Conservation (phyloP, 2,888 invertebrate species). For the Mamestra brassicae region DNA sequence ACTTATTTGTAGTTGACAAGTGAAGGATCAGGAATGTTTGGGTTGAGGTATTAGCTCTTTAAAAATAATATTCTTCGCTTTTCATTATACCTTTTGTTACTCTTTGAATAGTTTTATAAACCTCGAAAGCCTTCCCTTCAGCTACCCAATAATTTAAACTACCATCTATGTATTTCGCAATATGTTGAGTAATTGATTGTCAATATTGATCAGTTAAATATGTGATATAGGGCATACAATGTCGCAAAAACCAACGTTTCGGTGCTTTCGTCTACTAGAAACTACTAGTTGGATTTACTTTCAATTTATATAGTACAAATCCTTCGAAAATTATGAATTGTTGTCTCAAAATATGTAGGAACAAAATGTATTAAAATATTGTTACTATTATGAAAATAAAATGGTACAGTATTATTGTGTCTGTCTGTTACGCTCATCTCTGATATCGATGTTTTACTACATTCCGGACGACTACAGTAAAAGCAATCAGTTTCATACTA, state of each 20-base stretch:
- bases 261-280: constrained; percentile 52
- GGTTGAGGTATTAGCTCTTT: constrained; percentile 44
- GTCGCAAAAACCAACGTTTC: constrained; percentile 46
- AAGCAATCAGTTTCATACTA: constrained; percentile 59
- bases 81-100: neutral
- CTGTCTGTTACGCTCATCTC: constrained; percentile 36
- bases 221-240: constrained; percentile 60
- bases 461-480: constrained; percentile 59
- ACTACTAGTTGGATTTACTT: constrained; percentile 42
- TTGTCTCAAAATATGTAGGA: constrained; percentile 57
- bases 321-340: constrained; percentile 42
- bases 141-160: constrained; percentile 10
- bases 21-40: constrained; percentile 8
- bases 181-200: constrained; percentile 27
- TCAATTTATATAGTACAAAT: constrained; percentile 62
- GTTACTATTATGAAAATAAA: constrained; percentile 52
- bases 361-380: constrained; percentile 58
- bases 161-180: constrained; percentile 29
- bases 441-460: constrained; percentile 45
- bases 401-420: constrained; percentile 67
- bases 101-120: constrained; percentile 6
- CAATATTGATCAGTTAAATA: constrained; percentile 29
- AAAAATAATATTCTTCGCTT: constrained; percentile 20
- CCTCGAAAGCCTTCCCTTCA: constrained; percentile 6
- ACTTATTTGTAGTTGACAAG: constrained; percentile 48